Evolutionary conservation across 2,113 vertebrate species (phyloP).

Genomic region (Petaurus breviceps): DNA sequence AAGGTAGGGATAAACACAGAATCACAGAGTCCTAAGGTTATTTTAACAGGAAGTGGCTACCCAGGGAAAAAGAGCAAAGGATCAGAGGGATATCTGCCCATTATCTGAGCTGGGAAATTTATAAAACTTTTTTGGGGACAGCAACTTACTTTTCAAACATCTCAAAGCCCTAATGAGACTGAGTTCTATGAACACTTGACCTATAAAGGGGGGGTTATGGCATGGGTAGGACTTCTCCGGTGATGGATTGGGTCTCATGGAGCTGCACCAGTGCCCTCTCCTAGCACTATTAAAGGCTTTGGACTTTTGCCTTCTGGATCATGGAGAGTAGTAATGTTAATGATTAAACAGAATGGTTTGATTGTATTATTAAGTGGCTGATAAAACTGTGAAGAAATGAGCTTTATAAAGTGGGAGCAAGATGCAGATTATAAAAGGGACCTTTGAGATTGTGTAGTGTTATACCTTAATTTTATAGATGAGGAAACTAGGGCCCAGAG

Average conservation of each 20-base stretch:
- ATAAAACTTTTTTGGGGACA: neutral
- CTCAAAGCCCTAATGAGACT: neutral
- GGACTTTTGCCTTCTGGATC: neutral
- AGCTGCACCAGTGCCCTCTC: neutral
- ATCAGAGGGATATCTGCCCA: neutral
- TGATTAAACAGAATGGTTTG: neutral
- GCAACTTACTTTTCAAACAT: neutral
- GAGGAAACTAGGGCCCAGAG: neutral
- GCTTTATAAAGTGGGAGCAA: neutral
- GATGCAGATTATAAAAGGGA: too few relatives aligned
- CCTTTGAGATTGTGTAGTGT: neutral
- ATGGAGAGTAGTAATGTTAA: neutral
- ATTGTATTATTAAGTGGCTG: neutral
- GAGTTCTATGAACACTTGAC: neutral
- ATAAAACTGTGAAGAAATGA: neutral
- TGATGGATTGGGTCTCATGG: neutral
- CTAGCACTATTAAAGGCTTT: neutral
- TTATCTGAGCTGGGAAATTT: neutral
- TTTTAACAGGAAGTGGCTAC: neutral
- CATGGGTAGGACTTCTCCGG: neutral
- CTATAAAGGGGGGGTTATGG: neutral
- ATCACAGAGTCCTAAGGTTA: neutral
- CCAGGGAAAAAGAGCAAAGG: neutral
- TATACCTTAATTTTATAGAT: neutral
- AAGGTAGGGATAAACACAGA: neutral